These are phyloP conservation scores for Theristus sp. DNA, from an alignment of 2,888 invertebrate species.

Conservation along the genomic window DNA sequence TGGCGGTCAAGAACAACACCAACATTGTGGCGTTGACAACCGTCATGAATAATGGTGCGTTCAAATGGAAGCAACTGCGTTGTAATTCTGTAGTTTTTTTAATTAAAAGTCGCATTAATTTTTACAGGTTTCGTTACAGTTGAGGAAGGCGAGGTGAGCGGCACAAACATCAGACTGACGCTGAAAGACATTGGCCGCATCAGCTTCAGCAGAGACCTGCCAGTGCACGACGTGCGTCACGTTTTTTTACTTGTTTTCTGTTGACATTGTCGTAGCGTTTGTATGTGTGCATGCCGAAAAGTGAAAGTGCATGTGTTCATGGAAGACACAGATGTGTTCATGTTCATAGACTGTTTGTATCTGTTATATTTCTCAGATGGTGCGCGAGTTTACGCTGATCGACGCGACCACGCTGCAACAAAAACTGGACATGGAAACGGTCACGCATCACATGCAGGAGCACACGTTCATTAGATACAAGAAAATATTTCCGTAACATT, in stretches of 20 bases:
- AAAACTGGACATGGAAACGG: conserved; percentile 24
- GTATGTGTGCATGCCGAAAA: too few relatives aligned
- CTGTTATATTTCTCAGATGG: conserved; percentile 22
- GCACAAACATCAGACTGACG: conserved; percentile 17
- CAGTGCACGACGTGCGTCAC: conserved; percentile 25
- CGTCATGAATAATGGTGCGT: conserved; percentile 26
- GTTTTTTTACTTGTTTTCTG: not conserved
- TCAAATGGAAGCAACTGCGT: not conserved
- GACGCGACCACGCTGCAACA: conserved; percentile 20
- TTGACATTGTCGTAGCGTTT: too few relatives aligned
- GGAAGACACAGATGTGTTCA: too few relatives aligned
- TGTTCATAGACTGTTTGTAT: too few relatives aligned
- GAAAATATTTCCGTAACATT: conserved; percentile 8
- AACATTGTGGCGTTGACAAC: conserved; percentile 22
- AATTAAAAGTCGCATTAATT: too few relatives aligned
- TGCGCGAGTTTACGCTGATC: conserved; percentile 25
- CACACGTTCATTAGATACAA: conserved; percentile 14
- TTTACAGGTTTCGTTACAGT: conserved; percentile 22
- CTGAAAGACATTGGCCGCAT: conserved; percentile 27
- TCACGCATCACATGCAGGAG: conserved; percentile 26
- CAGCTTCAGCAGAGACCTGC: conserved; percentile 26
- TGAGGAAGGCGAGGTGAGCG: conserved; percentile 21
- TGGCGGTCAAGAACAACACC: conserved; percentile 20
- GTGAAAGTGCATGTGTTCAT: too few relatives aligned
- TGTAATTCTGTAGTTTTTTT: too few relatives aligned